phyloP scores from a whole-genome alignment of 2,797 vertebrate genomes.

The Schizopygopsis malacanthus region DNA sequence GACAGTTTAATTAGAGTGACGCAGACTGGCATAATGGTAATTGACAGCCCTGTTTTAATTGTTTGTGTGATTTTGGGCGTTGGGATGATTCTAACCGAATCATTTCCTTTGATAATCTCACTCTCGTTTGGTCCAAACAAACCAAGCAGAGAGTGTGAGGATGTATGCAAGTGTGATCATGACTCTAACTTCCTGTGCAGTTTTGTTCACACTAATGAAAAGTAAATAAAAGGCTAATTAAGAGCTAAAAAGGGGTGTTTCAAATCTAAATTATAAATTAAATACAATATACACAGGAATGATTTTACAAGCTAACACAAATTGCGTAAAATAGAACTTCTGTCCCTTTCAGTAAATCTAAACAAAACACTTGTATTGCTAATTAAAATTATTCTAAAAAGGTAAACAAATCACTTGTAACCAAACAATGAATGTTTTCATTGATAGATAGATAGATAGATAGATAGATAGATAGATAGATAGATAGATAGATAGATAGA shows the following conservation, averaged over 20 bases:
- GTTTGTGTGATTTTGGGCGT: constrained; percentile 44
- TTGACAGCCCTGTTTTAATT: constrained; percentile 55
- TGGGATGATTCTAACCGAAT: constrained; percentile 40
- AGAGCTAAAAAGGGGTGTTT: too few relatives aligned
- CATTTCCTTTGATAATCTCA: constrained; percentile 52
- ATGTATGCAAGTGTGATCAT: not conserved
- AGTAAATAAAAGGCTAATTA: not conserved
- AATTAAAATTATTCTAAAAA: not conserved
- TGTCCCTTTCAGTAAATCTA: not conserved
- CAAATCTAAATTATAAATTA: not conserved
- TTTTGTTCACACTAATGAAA: not conserved
- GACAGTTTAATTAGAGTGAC: constrained; percentile 49
- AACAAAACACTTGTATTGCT: not conserved
- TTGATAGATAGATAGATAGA: not conserved
- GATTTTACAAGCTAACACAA: not conserved
- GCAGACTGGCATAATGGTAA: constrained; percentile 41
- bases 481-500: too few relatives aligned
- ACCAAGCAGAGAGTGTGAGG: constrained; percentile 42
- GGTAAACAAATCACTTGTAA: not conserved
- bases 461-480: too few relatives aligned
- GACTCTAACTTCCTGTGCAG: constrained; percentile 19
- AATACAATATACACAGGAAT: not conserved
- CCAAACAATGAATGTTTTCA: not conserved
- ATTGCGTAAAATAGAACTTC: not conserved
- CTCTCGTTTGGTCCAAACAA: constrained; percentile 50